Evolutionary conservation across 2,113 vertebrate genomes (phyloP).

Genomic region (Casuarius casuarius): DNA sequence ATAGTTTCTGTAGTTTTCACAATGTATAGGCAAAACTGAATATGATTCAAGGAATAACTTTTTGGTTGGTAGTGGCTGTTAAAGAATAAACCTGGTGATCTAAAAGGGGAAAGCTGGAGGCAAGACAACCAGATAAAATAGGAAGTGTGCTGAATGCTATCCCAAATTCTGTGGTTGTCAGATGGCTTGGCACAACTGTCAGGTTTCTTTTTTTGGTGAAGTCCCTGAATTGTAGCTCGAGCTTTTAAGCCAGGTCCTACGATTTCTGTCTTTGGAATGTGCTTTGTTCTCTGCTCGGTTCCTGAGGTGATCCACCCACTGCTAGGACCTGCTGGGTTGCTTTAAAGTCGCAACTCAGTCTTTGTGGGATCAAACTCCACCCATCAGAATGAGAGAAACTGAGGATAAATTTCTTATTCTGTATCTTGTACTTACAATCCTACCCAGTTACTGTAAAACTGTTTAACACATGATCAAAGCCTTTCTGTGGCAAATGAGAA

Average conservation of each 20-base stretch:
- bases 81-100: not conserved
- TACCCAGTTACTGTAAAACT: slow-evolving; percentile 14
- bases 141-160: not conserved
- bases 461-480: not conserved
- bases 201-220: slow-evolving; percentile 14
- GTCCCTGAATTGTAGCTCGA: not conserved
- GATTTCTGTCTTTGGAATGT: slow-evolving; percentile 38
- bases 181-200: slow-evolving; percentile 3
- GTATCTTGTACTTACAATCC: not conserved
- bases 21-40: not conserved
- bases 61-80: not conserved
- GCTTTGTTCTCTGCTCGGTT: slow-evolving; percentile 37
- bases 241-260: slow-evolving; percentile 23
- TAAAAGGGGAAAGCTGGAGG: slow-evolving; percentile 16
- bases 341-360: not conserved
- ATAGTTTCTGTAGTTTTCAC: not conserved
- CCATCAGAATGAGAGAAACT: not conserved
- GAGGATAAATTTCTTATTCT: slow-evolving; percentile 13
- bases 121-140: slow-evolving; percentile 13
- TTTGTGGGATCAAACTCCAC: slow-evolving; percentile 22
- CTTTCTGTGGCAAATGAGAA: slow-evolving; percentile 11
- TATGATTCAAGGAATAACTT: not conserved
- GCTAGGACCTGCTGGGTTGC: not conserved
- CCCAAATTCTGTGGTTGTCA: slow-evolving; percentile 32
- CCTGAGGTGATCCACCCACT: slow-evolving; percentile 23